phyloP scores from a whole-genome alignment of 2,888 invertebrate genomes.

The Idaea dimidiata region DNA sequence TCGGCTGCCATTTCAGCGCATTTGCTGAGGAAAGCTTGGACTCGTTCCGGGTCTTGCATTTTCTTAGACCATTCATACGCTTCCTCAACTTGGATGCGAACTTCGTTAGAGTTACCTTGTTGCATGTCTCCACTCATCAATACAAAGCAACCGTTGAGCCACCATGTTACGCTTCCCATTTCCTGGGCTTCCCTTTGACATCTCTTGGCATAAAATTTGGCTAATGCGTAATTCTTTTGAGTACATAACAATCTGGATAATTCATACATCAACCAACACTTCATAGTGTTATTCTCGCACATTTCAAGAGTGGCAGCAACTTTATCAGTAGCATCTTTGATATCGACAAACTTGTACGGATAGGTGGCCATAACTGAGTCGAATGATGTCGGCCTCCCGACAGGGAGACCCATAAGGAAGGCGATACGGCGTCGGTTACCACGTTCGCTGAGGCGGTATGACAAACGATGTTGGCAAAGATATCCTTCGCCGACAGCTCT shows the following conservation, averaged over 20 bases:
- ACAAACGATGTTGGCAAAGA: slow-evolving; percentile 62
- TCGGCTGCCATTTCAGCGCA: slow-evolving; percentile 65
- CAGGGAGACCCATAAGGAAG: slow-evolving; percentile 69
- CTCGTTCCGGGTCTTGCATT: slow-evolving; percentile 61
- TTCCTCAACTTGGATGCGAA: slow-evolving; percentile 67
- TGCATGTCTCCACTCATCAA: slow-evolving; percentile 75
- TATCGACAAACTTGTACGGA: slow-evolving; percentile 68
- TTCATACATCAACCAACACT: slow-evolving; percentile 74
- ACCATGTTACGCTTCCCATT: slow-evolving; percentile 62
- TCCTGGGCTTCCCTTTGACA: slow-evolving; percentile 69
- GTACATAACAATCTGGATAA: slow-evolving; percentile 60
- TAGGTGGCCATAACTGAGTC: slow-evolving; percentile 75
- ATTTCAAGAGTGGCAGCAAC: slow-evolving; percentile 58
- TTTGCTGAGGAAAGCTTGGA: slow-evolving; percentile 64
- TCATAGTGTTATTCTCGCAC: slow-evolving; percentile 73
- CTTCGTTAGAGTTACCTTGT: slow-evolving; percentile 71
- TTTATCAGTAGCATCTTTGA: slow-evolving; percentile 61
- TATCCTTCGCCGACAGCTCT: slow-evolving; percentile 70
- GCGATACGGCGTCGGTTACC: slow-evolving; percentile 70
- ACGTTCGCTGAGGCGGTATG: slow-evolving; percentile 68
- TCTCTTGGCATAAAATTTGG: slow-evolving; percentile 70
- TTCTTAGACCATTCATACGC: slow-evolving; percentile 67
- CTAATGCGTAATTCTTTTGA: slow-evolving; percentile 70
- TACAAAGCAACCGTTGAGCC: slow-evolving; percentile 69
- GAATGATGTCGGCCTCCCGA: slow-evolving; percentile 65